Evolutionary conservation across 2,888 invertebrate genomes (phyloP).

Genomic region (Dicyrtoma fusca): DNA sequence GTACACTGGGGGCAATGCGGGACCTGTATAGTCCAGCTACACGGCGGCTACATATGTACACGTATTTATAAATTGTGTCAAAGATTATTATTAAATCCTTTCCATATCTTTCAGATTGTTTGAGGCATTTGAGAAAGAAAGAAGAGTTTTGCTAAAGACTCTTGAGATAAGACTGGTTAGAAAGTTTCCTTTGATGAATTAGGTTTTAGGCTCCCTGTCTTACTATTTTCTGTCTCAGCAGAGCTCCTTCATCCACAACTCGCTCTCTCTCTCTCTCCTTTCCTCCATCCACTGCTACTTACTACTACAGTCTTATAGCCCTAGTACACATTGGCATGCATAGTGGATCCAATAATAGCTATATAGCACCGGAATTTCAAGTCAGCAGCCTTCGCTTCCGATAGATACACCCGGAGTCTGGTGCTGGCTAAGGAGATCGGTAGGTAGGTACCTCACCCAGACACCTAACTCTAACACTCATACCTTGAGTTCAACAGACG

Average conservation of each 20-base stretch:
- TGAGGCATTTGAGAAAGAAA: constrained; percentile 29
- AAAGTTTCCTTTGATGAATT: constrained; percentile 45
- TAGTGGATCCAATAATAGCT: too few relatives aligned
- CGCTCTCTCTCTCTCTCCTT: constrained; percentile 18
- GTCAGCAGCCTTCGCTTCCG: too few relatives aligned
- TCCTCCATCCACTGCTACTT: neutral
- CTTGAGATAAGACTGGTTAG: constrained; percentile 39
- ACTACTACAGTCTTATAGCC: neutral
- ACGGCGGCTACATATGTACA: neutral
- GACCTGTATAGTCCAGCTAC: too few relatives aligned
- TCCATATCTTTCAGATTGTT: constrained; percentile 25
- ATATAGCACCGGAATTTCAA: too few relatives aligned
- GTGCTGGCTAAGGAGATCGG: too few relatives aligned
- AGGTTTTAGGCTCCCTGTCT: constrained; percentile 42
- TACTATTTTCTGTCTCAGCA: constrained; percentile 32
- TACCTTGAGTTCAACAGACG: too few relatives aligned
- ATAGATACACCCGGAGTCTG: too few relatives aligned
- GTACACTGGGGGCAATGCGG: neutral
- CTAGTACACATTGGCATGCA: too few relatives aligned
- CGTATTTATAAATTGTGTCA: constrained; percentile 32
- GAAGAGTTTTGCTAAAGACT: constrained; percentile 28
- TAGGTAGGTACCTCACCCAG: too few relatives aligned
- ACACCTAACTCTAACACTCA: too few relatives aligned
- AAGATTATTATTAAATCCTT: constrained; percentile 35
- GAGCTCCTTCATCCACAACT: constrained; percentile 15